These are phyloP conservation scores for Aphrophora alni DNA, from an alignment of 2,888 invertebrate species.

Conservation along the genomic window DNA sequence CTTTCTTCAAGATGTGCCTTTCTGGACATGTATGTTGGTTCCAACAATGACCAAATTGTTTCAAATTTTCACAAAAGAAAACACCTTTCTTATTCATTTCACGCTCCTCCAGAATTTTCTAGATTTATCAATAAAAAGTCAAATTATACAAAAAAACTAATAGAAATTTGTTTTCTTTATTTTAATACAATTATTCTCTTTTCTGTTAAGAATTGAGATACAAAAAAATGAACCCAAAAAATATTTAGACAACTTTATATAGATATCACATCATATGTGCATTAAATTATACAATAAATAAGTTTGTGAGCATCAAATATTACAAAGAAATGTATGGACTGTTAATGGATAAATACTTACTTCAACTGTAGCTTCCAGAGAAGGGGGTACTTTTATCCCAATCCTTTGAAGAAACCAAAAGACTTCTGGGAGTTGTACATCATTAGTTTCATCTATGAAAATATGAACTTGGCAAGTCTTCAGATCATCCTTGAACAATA, in stretches of 20 bases:
- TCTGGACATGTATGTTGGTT: slow-evolving; percentile 63
- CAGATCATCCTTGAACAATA: neutral
- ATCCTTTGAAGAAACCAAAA: slow-evolving; percentile 64
- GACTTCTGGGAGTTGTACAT: slow-evolving; percentile 67
- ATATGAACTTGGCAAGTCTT: slow-evolving; percentile 54
- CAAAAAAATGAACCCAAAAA: no score
- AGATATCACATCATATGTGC: no score
- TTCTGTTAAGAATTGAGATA: no score
- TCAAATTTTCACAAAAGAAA: slow-evolving; percentile 66
- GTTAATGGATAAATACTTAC: slow-evolving; percentile 51
- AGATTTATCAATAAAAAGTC: slow-evolving; percentile 12
- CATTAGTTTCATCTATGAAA: slow-evolving; percentile 65
- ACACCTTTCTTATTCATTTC: slow-evolving; percentile 57
- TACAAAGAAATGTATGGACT: no score
- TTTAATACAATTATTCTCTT: slow-evolving; percentile 52
- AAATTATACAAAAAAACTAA: no score
- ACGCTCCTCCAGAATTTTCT: slow-evolving; percentile 57
- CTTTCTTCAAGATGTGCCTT: slow-evolving; percentile 67
- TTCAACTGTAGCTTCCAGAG: slow-evolving; percentile 54
- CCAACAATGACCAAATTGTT: slow-evolving; percentile 70
- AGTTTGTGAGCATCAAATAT: no score
- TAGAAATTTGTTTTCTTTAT: no score
- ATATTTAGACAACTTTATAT: no score
- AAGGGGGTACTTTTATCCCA: slow-evolving; percentile 52
- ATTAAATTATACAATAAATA: no score